These are phyloP conservation scores for Pangasius larnaudii DNA, from an alignment of 2,797 vertebrate genomes.

Conservation along the genomic window DNA sequence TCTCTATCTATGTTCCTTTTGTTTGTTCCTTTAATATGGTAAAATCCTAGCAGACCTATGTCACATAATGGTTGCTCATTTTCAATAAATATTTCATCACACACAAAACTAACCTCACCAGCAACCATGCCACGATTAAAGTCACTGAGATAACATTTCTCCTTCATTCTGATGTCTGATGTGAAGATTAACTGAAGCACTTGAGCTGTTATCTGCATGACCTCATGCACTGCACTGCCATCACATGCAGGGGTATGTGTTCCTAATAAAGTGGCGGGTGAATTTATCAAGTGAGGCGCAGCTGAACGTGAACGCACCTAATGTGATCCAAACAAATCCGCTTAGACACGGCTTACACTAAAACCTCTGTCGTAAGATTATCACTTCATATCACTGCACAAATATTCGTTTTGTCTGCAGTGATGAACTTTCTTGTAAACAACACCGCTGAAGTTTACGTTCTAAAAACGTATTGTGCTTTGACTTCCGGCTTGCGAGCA, in stretches of 20 bases:
- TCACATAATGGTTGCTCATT: too few species aligned
- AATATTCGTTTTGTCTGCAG: neutral
- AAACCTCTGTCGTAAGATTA: neutral
- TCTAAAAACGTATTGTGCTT: neutral
- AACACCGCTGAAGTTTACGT: neutral
- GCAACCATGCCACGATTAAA: neutral
- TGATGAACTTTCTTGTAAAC: neutral
- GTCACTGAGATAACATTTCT: neutral
- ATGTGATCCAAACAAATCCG: neutral
- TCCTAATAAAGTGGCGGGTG: too few species aligned
- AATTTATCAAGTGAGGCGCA: neutral
- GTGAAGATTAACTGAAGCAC: neutral
- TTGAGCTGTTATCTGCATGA: neutral
- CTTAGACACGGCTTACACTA: neutral
- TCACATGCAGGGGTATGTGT: too few species aligned
- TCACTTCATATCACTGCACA: neutral
- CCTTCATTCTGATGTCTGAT: neutral
- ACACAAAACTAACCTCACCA: neutral
- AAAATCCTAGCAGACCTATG: too few species aligned
- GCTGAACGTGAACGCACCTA: too few species aligned
- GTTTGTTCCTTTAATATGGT: too few species aligned
- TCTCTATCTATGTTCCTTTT: too few species aligned
- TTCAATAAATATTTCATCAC: too few species aligned
- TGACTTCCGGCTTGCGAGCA: neutral
- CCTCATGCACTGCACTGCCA: neutral